These are phyloP conservation scores for Glyptemys insculpta DNA, from an alignment of 2,797 vertebrate species.

Conservation along the genomic window DNA sequence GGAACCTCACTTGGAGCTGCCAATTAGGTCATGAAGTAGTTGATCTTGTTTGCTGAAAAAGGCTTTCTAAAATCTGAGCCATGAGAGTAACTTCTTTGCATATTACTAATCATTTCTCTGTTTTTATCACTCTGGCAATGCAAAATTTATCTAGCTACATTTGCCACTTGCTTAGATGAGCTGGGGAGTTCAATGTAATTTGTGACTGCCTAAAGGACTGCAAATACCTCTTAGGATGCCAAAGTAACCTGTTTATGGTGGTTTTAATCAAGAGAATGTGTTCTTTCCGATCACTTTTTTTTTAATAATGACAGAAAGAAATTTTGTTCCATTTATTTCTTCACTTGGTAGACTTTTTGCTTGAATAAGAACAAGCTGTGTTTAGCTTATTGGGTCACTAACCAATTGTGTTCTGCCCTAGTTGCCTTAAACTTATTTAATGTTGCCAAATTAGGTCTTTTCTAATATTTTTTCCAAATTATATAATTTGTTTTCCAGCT, in stretches of 20 bases:
- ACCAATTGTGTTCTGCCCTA: slow-evolving; percentile 40
- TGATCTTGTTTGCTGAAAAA: neutral
- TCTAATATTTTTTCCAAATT: neutral
- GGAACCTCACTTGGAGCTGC: neutral
- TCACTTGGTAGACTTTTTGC: slow-evolving; percentile 44
- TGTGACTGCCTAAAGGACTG: neutral
- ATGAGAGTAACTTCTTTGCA: neutral
- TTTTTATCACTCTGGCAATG: neutral
- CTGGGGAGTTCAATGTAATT: neutral
- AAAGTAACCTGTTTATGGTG: neutral
- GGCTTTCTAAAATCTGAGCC: neutral
- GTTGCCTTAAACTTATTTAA: slow-evolving; percentile 24
- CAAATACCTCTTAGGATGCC: neutral
- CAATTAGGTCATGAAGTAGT: neutral
- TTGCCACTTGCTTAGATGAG: neutral
- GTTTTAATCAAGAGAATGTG: neutral
- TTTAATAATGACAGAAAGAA: slow-evolving; percentile 12
- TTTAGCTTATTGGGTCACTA: slow-evolving; percentile 15
- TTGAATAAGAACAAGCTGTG: slow-evolving; percentile 14
- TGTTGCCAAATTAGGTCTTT: slow-evolving; percentile 17
- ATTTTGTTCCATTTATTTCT: slow-evolving; percentile 31
- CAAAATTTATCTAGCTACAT: neutral
- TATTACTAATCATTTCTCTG: neutral
- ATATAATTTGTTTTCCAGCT: neutral
- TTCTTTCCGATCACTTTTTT: slow-evolving; percentile 9